These are phyloP conservation scores for Limnodromus scolopaceus DNA, from an alignment of 2,797 vertebrate species.

Conservation along the genomic window DNA sequence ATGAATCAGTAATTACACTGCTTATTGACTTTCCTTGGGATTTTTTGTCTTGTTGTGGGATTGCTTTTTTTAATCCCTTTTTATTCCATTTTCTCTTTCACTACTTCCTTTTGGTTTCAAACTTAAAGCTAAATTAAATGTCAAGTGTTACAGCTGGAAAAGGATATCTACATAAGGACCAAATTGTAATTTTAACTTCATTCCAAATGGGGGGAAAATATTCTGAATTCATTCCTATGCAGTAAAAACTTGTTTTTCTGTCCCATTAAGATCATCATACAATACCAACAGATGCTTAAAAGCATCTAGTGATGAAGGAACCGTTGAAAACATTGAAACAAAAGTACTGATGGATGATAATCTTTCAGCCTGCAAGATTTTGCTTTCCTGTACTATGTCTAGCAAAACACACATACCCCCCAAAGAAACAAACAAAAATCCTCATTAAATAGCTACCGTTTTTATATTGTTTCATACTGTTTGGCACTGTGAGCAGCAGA, in stretches of 20 bases:
- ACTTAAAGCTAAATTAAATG: conserved; percentile 16
- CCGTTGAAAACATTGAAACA: conserved; percentile 53
- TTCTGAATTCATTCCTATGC: conserved; percentile 17
- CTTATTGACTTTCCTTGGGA: conserved; percentile 63
- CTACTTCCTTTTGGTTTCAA: conserved; percentile 11
- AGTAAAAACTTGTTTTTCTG: conserved; percentile 7
- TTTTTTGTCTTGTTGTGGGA: background rate
- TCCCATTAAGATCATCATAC: conserved; percentile 58
- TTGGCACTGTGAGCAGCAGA: background rate
- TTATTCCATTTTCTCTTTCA: conserved; percentile 6
- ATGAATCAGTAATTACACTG: conserved; percentile 63
- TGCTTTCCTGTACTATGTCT: conserved; percentile 23
- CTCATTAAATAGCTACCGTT: background rate
- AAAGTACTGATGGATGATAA: conserved; percentile 61
- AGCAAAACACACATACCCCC: background rate
- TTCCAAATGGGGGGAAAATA: conserved; percentile 16
- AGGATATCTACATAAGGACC: background rate
- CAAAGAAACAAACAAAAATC: background rate
- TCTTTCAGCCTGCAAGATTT: conserved; percentile 27
- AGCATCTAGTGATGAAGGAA: conserved; percentile 64
- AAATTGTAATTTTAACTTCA: background rate
- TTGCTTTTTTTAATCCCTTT: background rate
- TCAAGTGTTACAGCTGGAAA: conserved; percentile 17
- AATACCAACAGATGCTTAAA: conserved; percentile 68
- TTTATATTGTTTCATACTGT: background rate